These are phyloP conservation scores for Pantherophis alleghaniensis DNA, from an alignment of 2,797 vertebrate genomes.

Conservation along the genomic window DNA sequence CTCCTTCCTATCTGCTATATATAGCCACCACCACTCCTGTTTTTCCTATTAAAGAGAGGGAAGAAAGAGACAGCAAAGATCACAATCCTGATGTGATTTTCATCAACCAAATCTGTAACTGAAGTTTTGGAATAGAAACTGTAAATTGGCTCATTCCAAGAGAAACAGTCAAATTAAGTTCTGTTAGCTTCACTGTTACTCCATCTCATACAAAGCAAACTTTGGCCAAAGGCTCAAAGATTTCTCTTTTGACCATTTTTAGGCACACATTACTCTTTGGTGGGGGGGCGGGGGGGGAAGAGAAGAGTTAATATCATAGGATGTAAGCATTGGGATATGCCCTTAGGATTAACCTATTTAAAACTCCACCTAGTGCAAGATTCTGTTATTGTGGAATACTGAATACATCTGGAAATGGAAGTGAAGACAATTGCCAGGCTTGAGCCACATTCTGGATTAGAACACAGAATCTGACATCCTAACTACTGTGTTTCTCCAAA, in stretches of 20 bases:
- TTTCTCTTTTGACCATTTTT: background rate
- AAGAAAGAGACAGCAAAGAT: background rate
- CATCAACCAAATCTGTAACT: background rate
- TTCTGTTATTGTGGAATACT: background rate
- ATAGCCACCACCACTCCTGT: conserved; percentile 99
- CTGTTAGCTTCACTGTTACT: background rate
- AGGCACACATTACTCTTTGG: background rate
- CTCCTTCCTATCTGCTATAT: conserved; percentile 94
- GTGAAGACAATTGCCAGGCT: background rate
- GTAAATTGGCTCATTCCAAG: background rate
- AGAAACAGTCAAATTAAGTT: background rate
- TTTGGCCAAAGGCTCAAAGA: background rate
- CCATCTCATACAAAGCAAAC: background rate
- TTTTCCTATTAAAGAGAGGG: conserved; percentile 79
- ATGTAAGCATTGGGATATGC: background rate
- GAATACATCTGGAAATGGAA: background rate
- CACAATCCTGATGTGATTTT: background rate
- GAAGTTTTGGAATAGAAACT: background rate
- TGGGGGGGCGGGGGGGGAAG: fast-evolving
- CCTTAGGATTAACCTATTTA: background rate
- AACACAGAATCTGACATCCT: background rate
- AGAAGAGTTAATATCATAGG: background rate
- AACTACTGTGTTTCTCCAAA: background rate
- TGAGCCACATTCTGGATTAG: background rate
- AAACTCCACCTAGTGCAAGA: background rate